phyloP scores from a whole-genome alignment of 2,888 invertebrate species.

The Lasioglossum calceatum region DNA sequence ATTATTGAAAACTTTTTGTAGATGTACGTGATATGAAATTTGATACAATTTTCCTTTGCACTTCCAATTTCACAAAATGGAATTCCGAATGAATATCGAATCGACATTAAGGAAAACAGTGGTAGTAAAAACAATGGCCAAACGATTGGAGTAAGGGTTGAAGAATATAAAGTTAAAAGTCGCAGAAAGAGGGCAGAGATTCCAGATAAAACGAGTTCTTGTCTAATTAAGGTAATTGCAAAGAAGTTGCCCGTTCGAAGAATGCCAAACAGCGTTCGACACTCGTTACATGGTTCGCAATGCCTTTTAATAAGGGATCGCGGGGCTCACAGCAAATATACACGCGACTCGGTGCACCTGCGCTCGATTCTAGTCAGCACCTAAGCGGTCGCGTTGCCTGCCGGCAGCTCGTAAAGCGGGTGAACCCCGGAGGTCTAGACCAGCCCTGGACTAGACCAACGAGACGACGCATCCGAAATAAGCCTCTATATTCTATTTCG shows the following conservation, averaged over 20 bases:
- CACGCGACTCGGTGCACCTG: conserved; percentile 63
- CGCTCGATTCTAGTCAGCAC: conserved; percentile 59
- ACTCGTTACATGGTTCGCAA: conserved; percentile 48
- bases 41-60: no score
- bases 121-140: background rate
- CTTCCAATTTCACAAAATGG: background rate
- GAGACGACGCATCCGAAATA: conserved; percentile 78
- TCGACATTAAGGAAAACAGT: background rate
- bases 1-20: no score
- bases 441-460: conserved; percentile 79
- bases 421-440: conserved; percentile 79
- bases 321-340: conserved; percentile 54
- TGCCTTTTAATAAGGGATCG: conserved; percentile 63
- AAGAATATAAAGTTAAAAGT: background rate
- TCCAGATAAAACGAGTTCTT: background rate
- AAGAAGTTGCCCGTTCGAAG: background rate
- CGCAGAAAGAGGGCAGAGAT: background rate
- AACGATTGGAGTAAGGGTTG: background rate
- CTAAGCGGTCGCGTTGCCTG: conserved; percentile 63
- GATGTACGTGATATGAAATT: no score
- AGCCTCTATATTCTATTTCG: conserved; percentile 80
- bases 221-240: background rate
- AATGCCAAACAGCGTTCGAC: conserved; percentile 28
- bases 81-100: background rate
- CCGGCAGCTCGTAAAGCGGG: conserved; percentile 74